These are phyloP conservation scores for Colistium nudipinnis DNA, from an alignment of 2,113 vertebrate genomes.

Conservation along the genomic window DNA sequence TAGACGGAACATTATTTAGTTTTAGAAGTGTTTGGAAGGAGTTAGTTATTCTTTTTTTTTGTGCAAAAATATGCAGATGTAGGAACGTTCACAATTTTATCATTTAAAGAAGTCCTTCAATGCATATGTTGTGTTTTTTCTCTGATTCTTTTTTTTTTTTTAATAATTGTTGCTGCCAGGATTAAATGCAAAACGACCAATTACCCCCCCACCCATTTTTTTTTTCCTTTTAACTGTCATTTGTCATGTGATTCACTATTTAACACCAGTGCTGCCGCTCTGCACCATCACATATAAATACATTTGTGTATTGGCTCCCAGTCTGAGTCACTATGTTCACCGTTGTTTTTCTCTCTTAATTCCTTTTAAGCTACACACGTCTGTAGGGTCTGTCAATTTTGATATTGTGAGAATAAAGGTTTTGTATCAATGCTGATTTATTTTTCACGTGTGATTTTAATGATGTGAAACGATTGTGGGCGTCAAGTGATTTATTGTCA, in stretches of 20 bases:
- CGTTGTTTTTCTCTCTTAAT: constrained; percentile 50
- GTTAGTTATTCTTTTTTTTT: constrained; percentile 1
- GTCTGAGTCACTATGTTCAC: constrained; percentile 33
- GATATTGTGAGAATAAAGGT: constrained; percentile 82
- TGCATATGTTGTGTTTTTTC: constrained; percentile 40
- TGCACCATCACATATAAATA: constrained; percentile 34
- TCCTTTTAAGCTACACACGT: constrained; percentile 67
- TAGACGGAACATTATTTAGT: constrained; percentile 51
- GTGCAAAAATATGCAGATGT: constrained; percentile 44
- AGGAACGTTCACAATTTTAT: constrained; percentile 40
- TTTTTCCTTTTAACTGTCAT: constrained; percentile 39
- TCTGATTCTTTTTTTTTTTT: constrained; percentile 61
- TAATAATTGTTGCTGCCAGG: constrained; percentile 58
- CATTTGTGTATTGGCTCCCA: constrained; percentile 31
- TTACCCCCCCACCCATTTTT: not conserved
- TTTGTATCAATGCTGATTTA: constrained; percentile 71
- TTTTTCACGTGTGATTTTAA: constrained; percentile 26
- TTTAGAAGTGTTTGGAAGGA: constrained; percentile 52
- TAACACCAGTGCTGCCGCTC: constrained; percentile 53
- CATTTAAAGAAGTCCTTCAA: constrained; percentile 48
- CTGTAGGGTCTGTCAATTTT: constrained; percentile 78
- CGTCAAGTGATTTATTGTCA: too few species aligned
- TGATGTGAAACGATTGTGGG: not conserved
- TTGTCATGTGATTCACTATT: constrained; percentile 38
- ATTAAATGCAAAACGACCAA: constrained; percentile 32